A percentile compares a stretch with the other conserved stretches of the same genome.
These are phyloP conservation scores for Oryzias woworae DNA, from an alignment of 2,113 vertebrate genomes.

Conservation along the genomic window DNA sequence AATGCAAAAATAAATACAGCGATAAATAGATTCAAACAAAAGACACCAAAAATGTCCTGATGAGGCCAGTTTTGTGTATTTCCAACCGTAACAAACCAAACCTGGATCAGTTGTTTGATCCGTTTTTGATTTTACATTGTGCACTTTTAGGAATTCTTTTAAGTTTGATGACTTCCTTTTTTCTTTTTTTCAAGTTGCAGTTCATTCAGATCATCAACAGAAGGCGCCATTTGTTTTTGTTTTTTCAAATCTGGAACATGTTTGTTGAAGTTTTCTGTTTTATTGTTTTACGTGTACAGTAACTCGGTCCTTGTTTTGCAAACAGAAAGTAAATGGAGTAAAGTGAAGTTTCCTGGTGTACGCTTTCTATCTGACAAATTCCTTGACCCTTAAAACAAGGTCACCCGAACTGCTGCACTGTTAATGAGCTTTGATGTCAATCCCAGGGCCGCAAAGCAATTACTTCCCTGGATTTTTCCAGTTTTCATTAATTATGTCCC, in stretches of 20 bases:
- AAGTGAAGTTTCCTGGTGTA: too few relatives aligned
- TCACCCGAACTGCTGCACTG: not conserved
- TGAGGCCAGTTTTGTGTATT: too few relatives aligned
- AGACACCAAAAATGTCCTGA: not conserved
- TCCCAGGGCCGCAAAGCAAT: constrained; percentile 15
- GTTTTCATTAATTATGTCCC: not conserved
- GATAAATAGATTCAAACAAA: constrained; percentile 1
- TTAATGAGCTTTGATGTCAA: constrained; percentile 17
- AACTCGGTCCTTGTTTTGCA: too few relatives aligned
- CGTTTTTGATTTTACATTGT: too few relatives aligned
- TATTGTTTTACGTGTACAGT: not conserved
- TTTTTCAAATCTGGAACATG: not conserved
- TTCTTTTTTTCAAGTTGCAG: not conserved
- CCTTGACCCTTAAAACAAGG: constrained; percentile 11
- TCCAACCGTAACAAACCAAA: too few relatives aligned
- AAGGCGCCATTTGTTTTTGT: constrained; percentile 54
- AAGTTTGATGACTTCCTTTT: too few relatives aligned
- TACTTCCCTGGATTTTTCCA: not conserved
- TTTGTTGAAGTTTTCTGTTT: not conserved
- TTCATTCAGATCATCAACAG: constrained; percentile 26
- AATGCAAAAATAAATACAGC: constrained; percentile 27
- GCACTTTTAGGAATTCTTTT: too few relatives aligned
- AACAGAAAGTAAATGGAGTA: too few relatives aligned
- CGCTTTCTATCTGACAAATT: too few relatives aligned
- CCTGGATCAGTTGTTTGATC: too few relatives aligned